Base-by-base conservation (phyloP, 2,888 invertebrate species). In the Drosophila paranaensis region DNA sequence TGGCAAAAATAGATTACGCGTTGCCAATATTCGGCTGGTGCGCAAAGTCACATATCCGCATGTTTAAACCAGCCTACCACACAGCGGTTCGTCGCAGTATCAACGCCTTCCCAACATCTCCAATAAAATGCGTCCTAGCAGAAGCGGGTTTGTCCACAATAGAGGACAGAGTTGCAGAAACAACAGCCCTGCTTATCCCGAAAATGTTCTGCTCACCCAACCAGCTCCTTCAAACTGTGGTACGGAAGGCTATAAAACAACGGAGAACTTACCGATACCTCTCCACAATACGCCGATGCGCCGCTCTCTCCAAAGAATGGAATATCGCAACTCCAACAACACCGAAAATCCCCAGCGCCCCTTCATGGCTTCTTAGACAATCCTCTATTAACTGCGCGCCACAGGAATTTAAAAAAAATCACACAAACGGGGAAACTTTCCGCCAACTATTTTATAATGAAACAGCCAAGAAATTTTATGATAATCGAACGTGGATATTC, bases 131-230 rank as follows among this genome's bases (percentile, higher is more conserved):
- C 37, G n/a, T 48, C 14, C 30, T 48, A 48, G 46, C 46, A 9
- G 46, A 48, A 48, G 27, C 30, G 9, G 46, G 11, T 46, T 37
- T 46, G 8, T 16, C 42, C 1, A 16, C 33, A 20, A 43, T 37
- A 25, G 37, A 46, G n/a, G 48, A 48, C 30, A 48, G n/a, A 30
- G 25, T 30, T 30, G 30, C 30, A 30, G 30, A 40, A 57, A 37
- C 46, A 16, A 46, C 25, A 45, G 35, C 45, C 16, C 27, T 33
- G n/a, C 45, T 46, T 20, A 57, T 57, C 45, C 46, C 37, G 20
- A 57, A 57, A 45, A 13, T 46, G 10, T 25, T 35, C 45, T 57
- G 57, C 57, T 14, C 57, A 20, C 57, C 45, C 6, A 57, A 57
- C 57, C 43, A 45, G 20, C 25, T 45, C 6, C 45, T 45, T 45